Evolutionary conservation across 2,113 vertebrate species (phyloP), one percentile per base, ranked within the genome.

Genomic region (Indicator maculatus): DNA sequence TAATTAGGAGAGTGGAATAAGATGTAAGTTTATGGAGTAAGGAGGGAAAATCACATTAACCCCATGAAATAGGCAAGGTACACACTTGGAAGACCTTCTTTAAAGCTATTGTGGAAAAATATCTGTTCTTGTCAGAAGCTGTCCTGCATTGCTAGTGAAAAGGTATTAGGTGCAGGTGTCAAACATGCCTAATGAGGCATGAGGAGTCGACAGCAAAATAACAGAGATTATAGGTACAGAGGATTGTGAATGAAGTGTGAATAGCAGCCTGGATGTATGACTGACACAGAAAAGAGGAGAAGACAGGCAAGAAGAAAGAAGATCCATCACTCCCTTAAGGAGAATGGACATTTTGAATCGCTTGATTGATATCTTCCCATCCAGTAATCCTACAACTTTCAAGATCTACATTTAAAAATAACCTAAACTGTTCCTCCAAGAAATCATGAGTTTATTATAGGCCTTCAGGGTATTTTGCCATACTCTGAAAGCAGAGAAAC

Each of bases 141-240:
- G 92, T 92, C 96, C 96, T 95, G 79, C 93, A 24, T 83, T 95
- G 90, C 87, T 88, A 80, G 94, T 71, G 95, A 96, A 95, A 96
- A 97, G 96, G 95, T 87, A 96, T 97, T 97, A 95, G 96, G 94
- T 96, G 91, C 94, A 97, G 96, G 97, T 97, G 98, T 98, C 98
- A 98, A 97, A 96, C 95, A 92, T 96, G 97, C 94, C 96, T 98
- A 97, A 98, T 97, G 97, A 98, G 96, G 96, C 97, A 94, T 97
- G 96, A 97, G 96, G 89, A 97, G 96, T 94, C 55, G 93, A 97
- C 97, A 97, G 97, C 94, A 96, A 95, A 97, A 97, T 97, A 97
- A 96, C 97, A 95, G 96, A 96, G 97, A 97, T 96, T 97, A 97
- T 95, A 96, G 97, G 97, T 95, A 71, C 96, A 89, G 95, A 93